A percentile compares a stretch with the other conserved stretches of the same genome.
phyloP scores from a whole-genome alignment of 2,888 invertebrate genomes.

The Pristionchus mayeri region DNA sequence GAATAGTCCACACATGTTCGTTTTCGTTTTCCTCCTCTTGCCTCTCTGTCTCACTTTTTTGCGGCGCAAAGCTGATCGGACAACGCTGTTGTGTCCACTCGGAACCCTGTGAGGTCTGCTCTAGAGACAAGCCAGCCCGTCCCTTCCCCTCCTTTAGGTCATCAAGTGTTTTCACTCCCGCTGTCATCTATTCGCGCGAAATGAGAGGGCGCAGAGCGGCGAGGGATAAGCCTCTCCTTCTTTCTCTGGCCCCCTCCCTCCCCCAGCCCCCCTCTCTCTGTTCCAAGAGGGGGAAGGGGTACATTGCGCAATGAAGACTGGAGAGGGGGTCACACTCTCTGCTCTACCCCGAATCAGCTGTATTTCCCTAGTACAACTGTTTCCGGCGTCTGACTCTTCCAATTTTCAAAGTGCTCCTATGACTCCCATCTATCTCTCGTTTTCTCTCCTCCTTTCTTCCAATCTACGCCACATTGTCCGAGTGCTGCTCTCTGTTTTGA shows the following conservation, averaged over 20 bases:
- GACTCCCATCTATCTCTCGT: neutral
- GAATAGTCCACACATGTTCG: neutral
- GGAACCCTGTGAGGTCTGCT: neutral
- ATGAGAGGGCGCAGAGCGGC: neutral
- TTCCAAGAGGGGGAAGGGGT: conserved; percentile 41
- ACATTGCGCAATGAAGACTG: conserved; percentile 31
- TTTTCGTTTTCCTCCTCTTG: neutral
- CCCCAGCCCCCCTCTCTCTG: neutral
- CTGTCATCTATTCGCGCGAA: conserved; percentile 31
- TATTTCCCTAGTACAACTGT: neutral
- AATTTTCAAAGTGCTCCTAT: neutral
- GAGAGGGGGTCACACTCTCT: conserved; percentile 28
- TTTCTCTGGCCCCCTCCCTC: neutral
- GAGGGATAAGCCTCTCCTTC: neutral
- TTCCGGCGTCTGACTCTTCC: neutral
- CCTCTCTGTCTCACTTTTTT: neutral
- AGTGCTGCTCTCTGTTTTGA: neutral
- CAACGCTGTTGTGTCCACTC: neutral
- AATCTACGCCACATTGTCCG: conserved; percentile 24
- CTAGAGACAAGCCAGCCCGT: neutral
- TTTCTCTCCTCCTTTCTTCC: neutral
- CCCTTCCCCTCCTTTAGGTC: conserved; percentile 28
- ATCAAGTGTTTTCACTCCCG: conserved; percentile 38
- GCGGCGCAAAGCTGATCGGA: conserved; percentile 5
- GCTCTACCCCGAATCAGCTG: neutral